These are phyloP conservation scores for Calyptommatus sinebrachiatus DNA, from an alignment of 2,113 vertebrate species.

Conservation along the genomic window DNA sequence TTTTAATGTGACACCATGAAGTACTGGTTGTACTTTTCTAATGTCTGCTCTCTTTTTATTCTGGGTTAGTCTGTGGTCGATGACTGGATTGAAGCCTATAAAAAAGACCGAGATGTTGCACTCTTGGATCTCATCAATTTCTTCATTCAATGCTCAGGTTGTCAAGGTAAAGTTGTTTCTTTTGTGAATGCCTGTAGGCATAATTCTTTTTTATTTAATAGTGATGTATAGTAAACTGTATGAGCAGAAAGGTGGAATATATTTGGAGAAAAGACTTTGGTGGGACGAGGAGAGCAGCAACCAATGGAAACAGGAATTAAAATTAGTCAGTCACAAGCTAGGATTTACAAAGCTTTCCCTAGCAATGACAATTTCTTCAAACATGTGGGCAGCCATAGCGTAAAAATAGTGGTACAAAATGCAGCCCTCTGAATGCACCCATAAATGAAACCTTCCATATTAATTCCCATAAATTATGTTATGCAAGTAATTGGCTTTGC, in stretches of 20 bases:
- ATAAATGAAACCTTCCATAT: too few relatives aligned
- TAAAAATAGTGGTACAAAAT: too few relatives aligned
- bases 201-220: background rate
- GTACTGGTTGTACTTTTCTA: background rate
- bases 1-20: background rate
- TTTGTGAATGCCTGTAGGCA: background rate
- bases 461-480: too few relatives aligned
- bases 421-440: too few relatives aligned
- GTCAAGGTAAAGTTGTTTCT: constrained; percentile 76
- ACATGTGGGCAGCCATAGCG: too few relatives aligned
- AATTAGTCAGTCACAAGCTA: too few relatives aligned
- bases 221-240: background rate
- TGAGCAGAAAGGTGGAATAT: background rate
- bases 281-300: background rate
- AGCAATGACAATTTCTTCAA: too few relatives aligned
- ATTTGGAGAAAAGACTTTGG: background rate
- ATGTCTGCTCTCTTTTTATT: constrained; percentile 29
- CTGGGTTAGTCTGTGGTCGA: constrained; percentile 82
- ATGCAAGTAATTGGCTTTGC: background rate
- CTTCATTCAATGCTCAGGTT: constrained; percentile 91
- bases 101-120: constrained; percentile 79
- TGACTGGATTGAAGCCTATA: constrained; percentile 87
- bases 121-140: constrained; percentile 91
- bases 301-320: too few relatives aligned
- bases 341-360: too few relatives aligned